phyloP scores from a whole-genome alignment of 1,140 invertebrate genomes.

The Drosophila ironensis region DNA sequence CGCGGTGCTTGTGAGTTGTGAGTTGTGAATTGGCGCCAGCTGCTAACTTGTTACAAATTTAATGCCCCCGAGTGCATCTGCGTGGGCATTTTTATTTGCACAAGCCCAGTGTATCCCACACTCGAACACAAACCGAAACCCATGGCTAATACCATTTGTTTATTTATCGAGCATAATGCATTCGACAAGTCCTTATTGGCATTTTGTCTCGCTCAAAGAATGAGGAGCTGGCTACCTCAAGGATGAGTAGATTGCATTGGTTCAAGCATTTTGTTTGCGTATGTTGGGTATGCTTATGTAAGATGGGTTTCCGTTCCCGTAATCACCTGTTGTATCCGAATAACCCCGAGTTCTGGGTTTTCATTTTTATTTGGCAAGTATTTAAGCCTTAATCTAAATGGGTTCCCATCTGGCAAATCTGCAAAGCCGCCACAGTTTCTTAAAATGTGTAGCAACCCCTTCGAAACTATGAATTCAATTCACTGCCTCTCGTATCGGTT shows the following conservation, averaged over 20 bases:
- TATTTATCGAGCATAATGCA: slow-evolving; percentile 6
- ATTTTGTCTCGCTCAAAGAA: neutral
- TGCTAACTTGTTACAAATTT: slow-evolving; percentile 59
- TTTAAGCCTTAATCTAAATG: neutral
- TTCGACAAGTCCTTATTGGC: neutral
- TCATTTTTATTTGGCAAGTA: neutral
- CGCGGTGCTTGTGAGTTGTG: too few species aligned
- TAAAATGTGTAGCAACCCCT: neutral
- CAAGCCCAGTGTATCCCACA: slow-evolving; percentile 9
- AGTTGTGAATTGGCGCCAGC: slow-evolving; percentile 66
- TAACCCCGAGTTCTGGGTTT: neutral
- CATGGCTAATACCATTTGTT: slow-evolving; percentile 2
- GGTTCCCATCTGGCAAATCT: neutral
- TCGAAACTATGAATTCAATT: neutral
- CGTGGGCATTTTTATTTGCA: slow-evolving; percentile 22
- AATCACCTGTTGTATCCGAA: neutral
- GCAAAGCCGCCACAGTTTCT: too few species aligned
- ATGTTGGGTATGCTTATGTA: slow-evolving; percentile 14
- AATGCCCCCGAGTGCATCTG: slow-evolving; percentile 51
- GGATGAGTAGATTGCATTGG: too few species aligned
- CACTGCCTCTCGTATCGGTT: slow-evolving; percentile 14
- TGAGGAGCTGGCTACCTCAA: neutral
- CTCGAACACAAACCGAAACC: neutral
- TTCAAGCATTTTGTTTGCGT: neutral
- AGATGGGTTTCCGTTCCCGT: slow-evolving; percentile 14